Evolutionary conservation across 2,113 vertebrate genomes (phyloP).

Genomic region (Rattus rattus): DNA sequence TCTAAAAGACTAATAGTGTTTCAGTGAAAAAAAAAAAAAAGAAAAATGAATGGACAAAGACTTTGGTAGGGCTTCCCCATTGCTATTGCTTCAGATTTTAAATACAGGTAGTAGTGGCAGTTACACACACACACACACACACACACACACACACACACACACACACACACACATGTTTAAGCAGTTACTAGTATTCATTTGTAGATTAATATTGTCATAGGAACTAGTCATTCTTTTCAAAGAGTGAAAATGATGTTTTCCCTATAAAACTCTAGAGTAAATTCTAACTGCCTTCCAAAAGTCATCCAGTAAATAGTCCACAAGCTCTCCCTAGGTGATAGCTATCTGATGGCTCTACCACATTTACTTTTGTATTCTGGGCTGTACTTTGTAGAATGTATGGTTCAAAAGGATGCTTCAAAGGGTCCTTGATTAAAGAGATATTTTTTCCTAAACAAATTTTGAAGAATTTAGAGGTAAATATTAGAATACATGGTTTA

Average conservation of each 20-base stretch:
- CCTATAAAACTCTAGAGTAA: slow-evolving; percentile 20
- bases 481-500: slow-evolving; percentile 36
- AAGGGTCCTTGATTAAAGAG: neutral
- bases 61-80: neutral
- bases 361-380: neutral
- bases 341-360: neutral
- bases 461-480: slow-evolving; percentile 58
- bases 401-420: slow-evolving; percentile 39
- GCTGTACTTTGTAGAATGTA: slow-evolving; percentile 2
- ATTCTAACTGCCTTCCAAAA: slow-evolving; percentile 2
- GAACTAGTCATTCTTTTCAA: slow-evolving; percentile 53
- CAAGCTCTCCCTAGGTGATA: slow-evolving; percentile 7
- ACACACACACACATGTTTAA: neutral
- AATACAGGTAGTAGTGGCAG: slow-evolving; percentile 35
- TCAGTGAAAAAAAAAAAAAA: neutral
- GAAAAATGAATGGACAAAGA: slow-evolving; percentile 22
- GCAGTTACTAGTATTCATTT: slow-evolving; percentile 50
- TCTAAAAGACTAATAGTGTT: slow-evolving; percentile 31
- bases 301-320: neutral
- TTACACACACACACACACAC: neutral
- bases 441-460: slow-evolving; percentile 36
- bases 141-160: neutral
- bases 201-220: neutral
- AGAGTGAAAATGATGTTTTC: slow-evolving; percentile 33
- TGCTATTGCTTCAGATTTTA: slow-evolving; percentile 54